These are phyloP conservation scores for Anoplophora glabripennis DNA, from an alignment of 1,140 invertebrate species.

Conservation along the genomic window DNA sequence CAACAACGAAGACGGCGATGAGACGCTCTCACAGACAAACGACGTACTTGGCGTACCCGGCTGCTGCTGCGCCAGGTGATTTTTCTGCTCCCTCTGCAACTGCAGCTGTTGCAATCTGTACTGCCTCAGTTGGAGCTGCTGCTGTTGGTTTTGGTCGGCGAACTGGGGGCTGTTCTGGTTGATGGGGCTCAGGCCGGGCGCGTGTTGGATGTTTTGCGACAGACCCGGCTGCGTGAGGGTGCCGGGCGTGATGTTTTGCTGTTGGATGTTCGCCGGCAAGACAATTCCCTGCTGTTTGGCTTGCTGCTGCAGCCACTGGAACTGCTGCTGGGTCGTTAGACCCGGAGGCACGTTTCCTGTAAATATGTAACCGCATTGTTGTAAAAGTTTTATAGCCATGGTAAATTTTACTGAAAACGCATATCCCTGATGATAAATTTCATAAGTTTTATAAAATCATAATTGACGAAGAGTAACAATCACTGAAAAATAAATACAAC, in stretches of 20 bases:
- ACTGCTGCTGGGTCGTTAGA: constrained; percentile 62
- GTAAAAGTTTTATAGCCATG: neutral
- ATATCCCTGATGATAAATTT: neutral
- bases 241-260: constrained; percentile 38
- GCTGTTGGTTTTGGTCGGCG: constrained; percentile 33
- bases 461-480: no score
- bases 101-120: constrained; percentile 56
- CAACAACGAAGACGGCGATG: neutral
- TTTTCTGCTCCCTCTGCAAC: constrained; percentile 53
- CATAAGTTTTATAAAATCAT: no score
- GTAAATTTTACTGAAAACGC: no score
- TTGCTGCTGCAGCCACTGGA: constrained; percentile 65
- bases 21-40: constrained; percentile 26
- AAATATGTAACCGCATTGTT: constrained; percentile 2
- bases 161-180: constrained; percentile 36
- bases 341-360: constrained; percentile 54
- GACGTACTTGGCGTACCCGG: constrained; percentile 16
- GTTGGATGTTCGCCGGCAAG: constrained; percentile 40
- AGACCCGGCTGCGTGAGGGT: constrained; percentile 21
- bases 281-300: constrained; percentile 57
- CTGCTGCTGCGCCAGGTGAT: constrained; percentile 24
- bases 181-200: constrained; percentile 52
- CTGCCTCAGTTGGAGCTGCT: constrained; percentile 56
- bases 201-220: constrained; percentile 30
- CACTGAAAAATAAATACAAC: no score